Percentiles rank a stretch among this genome's conserved stretches.
Conservation (phyloP, 2,888 invertebrate species). For the Stictocephala bisonia region DNA sequence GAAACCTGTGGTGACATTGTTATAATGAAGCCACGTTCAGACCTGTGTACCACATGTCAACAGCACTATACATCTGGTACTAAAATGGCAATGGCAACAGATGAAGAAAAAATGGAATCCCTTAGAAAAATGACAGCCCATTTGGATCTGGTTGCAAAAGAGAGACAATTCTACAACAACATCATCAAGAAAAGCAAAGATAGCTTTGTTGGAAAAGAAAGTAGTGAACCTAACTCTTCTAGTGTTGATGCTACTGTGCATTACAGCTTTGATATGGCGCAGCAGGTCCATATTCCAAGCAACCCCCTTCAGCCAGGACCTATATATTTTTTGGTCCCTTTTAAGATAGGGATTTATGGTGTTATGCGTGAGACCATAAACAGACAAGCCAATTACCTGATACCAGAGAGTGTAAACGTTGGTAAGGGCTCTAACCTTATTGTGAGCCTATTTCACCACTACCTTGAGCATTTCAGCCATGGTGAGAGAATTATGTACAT, state of each 20-base stretch:
- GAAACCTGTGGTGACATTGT: too few relatives aligned
- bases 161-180: slow-evolving; percentile 24
- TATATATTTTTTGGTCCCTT: slow-evolving; percentile 49
- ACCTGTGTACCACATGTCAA: too few relatives aligned
- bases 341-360: slow-evolving; percentile 50
- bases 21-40: too few relatives aligned
- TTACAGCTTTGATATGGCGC: slow-evolving; percentile 51
- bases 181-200: slow-evolving; percentile 13
- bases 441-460: slow-evolving; percentile 41
- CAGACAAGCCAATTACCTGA: slow-evolving; percentile 45
- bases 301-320: slow-evolving; percentile 50
- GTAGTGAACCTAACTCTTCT: neutral
- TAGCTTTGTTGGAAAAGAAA: neutral
- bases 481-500: slow-evolving; percentile 40
- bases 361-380: slow-evolving; percentile 47
- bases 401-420: slow-evolving; percentile 41
- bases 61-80: too few relatives aligned
- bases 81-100: neutral
- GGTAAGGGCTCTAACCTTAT: slow-evolving; percentile 37
- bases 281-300: slow-evolving; percentile 50
- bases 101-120: slow-evolving; percentile 15
- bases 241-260: too few relatives aligned
- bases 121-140: slow-evolving; percentile 33
- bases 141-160: slow-evolving; percentile 1
- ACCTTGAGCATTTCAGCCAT: slow-evolving; percentile 8